Base-by-base conservation (phyloP, 2,888 invertebrate genomes). In the Argynnis bischoffii region DNA sequence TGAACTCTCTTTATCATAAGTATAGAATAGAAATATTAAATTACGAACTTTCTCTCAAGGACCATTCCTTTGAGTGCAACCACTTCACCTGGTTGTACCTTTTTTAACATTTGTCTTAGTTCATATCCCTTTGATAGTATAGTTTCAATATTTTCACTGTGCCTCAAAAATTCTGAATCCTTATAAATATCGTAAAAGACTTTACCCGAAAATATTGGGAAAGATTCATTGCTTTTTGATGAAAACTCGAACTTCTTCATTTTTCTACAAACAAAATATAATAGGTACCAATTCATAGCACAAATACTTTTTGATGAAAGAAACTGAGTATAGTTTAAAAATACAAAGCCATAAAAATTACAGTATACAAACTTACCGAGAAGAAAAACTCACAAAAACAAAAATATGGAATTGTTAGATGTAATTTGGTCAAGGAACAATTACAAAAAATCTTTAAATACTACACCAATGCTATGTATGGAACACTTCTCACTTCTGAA, bases 51-150 rank as follows among this genome's bases (percentile, higher is more conserved):
- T 55, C 64, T 66, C 26, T 75, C 72, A 5, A 83, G 67, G 61
- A 66, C 70, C 75, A 84, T 69, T 11, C 75, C 77, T 3, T 78
- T 54, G 4, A 79, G 46, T 3, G 55, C 48, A 11, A 80, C 63
- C 6, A 15, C 21, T 67, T 77, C 72, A 3, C 85, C 85, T 0
- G 81, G 78, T 0, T 69, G 57, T 0, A 78, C 69, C 0, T 68
- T 69, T 67, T 79, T 83, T 48, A 85, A 67, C 63, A 74, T 78
- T 50, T 78, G 72, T 41, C 84, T 74, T 26, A 86, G 67, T 64
- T 83, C 77, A 64, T 82, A 78, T 0, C 82, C 81, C 53, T 77
- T 79, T 0, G 74, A 69, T 8, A 86, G 70, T 6, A 86, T 79
- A 3, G 70, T 75, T 63, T 80, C 79, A 3, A 86, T 76, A 59